phyloP scores from a whole-genome alignment of 1,140 invertebrate species.

The Drosophila micromelanica region DNA sequence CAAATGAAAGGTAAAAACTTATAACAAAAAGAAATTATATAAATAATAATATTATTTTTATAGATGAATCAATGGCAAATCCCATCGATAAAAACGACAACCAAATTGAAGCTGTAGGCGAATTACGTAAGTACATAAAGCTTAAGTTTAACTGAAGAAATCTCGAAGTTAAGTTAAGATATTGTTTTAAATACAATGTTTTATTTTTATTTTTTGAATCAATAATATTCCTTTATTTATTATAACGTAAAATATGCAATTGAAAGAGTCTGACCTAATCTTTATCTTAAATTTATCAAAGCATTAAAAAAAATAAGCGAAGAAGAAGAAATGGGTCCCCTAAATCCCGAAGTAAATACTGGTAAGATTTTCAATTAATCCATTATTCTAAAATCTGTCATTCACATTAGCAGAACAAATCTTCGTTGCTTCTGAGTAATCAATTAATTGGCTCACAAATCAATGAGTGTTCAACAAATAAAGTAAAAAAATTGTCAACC shows the following conservation, averaged over 20 bases:
- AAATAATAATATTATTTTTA: background rate
- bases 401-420: slow-evolving; percentile 73
- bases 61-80: background rate
- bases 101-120: background rate
- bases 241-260: background rate
- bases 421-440: slow-evolving; percentile 66
- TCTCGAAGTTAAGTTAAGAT: too few species aligned
- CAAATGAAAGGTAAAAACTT: background rate
- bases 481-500: slow-evolving; percentile 47
- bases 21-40: too few species aligned
- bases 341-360: slow-evolving; percentile 56
- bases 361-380: slow-evolving; percentile 52
- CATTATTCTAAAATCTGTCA: slow-evolving; percentile 54
- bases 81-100: background rate
- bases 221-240: too few species aligned
- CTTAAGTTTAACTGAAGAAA: too few species aligned
- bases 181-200: too few species aligned
- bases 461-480: slow-evolving; percentile 45
- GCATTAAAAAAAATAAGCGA: background rate
- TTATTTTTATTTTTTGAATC: too few species aligned
- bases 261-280: background rate
- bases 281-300: background rate
- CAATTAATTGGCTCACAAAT: slow-evolving; percentile 70
- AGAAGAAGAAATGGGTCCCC: background rate
- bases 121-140: background rate